phyloP scores from a whole-genome alignment of 2,888 invertebrate species.

The Trachelus stipa region DNA sequence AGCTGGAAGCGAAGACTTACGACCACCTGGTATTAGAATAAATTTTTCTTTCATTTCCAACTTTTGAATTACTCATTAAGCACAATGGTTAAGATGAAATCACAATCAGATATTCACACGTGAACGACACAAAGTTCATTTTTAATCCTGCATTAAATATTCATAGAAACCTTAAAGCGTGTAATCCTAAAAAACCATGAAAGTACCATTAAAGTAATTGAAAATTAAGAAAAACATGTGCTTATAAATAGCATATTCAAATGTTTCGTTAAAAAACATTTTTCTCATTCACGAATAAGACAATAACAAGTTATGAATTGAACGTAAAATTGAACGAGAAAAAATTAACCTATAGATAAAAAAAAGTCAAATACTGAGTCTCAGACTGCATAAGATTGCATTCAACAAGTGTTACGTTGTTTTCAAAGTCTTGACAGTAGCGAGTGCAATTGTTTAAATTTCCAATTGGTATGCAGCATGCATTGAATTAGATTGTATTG shows the following conservation, averaged over 20 bases:
- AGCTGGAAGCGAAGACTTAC: not conserved
- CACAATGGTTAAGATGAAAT: not conserved
- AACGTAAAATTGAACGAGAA: not conserved
- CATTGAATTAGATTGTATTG: not conserved
- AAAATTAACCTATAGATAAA: not conserved
- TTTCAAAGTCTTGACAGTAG: not conserved
- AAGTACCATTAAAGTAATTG: not conserved
- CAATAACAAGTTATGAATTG: not conserved
- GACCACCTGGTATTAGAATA: not conserved
- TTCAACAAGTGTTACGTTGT: not conserved
- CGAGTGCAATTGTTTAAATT: not conserved
- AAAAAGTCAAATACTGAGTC: not conserved
- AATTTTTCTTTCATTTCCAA: not conserved
- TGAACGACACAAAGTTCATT: not conserved
- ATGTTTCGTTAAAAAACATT: no score
- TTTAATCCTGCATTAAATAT: not conserved
- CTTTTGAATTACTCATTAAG: not conserved
- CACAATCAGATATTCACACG: not conserved
- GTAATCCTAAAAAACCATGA: not conserved
- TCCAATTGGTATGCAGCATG: not conserved
- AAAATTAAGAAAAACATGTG: not conserved
- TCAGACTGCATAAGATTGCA: not conserved
- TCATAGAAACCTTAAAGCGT: not conserved
- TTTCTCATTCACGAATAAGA: no score
- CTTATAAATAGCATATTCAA: not conserved